Percentiles rank a stretch among this genome's conserved stretches.
Conservation (phyloP, 2,888 invertebrate species). For the Drosophila crucigera region DNA sequence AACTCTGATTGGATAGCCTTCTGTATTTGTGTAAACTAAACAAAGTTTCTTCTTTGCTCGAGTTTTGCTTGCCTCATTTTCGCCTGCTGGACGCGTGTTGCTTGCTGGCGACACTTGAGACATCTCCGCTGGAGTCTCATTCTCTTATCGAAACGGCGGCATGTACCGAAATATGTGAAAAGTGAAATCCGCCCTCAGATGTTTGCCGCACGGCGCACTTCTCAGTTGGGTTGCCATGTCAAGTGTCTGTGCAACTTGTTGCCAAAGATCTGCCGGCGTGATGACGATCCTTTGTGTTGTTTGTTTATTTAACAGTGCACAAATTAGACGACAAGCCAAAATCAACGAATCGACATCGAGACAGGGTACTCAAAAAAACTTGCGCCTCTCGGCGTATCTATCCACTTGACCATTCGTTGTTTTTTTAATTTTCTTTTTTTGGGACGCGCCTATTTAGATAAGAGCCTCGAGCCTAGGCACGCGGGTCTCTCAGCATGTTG, state of each 20-base stretch:
- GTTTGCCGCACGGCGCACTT: conserved; percentile 39
- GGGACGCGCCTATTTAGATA: conserved; percentile 81
- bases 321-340: conserved; percentile 69
- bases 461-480: conserved; percentile 32
- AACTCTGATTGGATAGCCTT: background rate
- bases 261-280: conserved; percentile 28
- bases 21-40: background rate
- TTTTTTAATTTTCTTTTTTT: conserved; percentile 66
- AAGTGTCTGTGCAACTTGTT: conserved; percentile 57
- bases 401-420: conserved; percentile 78
- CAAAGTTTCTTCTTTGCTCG: conserved; percentile 1
- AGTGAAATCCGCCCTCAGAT: conserved; percentile 50
- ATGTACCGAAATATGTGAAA: conserved; percentile 45
- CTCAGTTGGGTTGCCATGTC: conserved; percentile 33
- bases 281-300: conserved; percentile 55
- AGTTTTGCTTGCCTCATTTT: conserved; percentile 6
- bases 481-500: conserved; percentile 49
- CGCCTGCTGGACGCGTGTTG: conserved; percentile 33
- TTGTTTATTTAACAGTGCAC: conserved; percentile 81
- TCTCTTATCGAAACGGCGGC: conserved; percentile 51
- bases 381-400: conserved; percentile 49
- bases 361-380: background rate
- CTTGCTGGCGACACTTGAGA: conserved; percentile 45
- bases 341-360: background rate
- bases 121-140: background rate